Base-by-base conservation (phyloP, 2,113 vertebrate genomes). In the Muntiacus muntjak region DNA sequence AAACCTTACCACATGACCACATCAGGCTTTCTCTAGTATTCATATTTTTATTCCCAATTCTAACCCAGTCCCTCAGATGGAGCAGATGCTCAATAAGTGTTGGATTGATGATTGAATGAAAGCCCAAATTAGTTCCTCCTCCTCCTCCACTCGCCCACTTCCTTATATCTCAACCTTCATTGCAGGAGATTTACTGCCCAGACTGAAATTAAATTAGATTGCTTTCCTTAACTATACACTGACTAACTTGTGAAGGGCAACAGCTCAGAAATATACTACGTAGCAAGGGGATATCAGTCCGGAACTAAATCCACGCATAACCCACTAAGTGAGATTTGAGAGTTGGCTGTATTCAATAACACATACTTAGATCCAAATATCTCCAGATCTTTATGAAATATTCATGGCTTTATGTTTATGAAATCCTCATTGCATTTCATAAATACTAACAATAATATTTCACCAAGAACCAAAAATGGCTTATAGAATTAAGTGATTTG, bases 391-490 rank as follows among this genome's bases (percentile, higher is more conserved):
- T 97, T 90, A 97, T 98, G 84, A 97, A 98, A 97, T 98, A 97
- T 94, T 95, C 96, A 96, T 94, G 79, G 50, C 9, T 95, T 96
- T 97, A 52, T 96, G 91, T 94, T 96, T 95, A 95, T 96, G 85
- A 97, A 97, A 86, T 33, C 67, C n/a, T 97, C 87, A 94, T 36
- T 95, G 96, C 13, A 74, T 98, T 94, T 96, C 87, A 97, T 97
- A 97, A 97, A 97, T 94, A 97, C 87, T 91, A 95, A 95, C 96
- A 98, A 97, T 94, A 97, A 96, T 97, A 97, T 96, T 96, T 97
- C 94, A 97, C 79, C 83, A 95, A 85, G 89, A 96, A 52, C 45
- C 28, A 57, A 88, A 94, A 81, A 55, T 40, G 78, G 11, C 62
- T 95, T 87, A 97, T 97, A 89, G 91, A 97, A 96, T 92, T 96